Percentiles rank a stretch among this genome's conserved stretches.
phyloP scores from a whole-genome alignment of 2,888 invertebrate species.

The Phasia obesa region DNA sequence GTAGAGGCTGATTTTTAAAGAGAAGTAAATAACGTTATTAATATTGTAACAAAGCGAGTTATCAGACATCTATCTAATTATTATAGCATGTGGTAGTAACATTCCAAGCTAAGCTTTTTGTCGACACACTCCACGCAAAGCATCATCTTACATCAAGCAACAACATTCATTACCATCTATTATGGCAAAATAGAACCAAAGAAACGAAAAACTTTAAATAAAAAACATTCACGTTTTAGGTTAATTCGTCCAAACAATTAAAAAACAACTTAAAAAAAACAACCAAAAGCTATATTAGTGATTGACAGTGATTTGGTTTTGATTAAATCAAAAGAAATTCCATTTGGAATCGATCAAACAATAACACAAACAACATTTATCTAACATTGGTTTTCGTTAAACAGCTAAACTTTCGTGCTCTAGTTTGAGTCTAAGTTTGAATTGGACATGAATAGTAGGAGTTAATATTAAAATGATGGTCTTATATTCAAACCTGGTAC shows the following conservation, averaged over 20 bases:
- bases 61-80: constrained; percentile 41
- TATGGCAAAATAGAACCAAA: constrained; percentile 49
- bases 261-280: constrained; percentile 36
- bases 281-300: background rate
- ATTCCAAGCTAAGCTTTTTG: constrained; percentile 64
- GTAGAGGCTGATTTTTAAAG: constrained; percentile 78
- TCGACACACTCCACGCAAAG: constrained; percentile 73
- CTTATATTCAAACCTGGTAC: constrained; percentile 82
- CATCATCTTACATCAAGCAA: constrained; percentile 80
- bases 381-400: constrained; percentile 33
- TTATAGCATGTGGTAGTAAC: constrained; percentile 27
- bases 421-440: constrained; percentile 62
- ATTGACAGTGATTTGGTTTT: too few species aligned
- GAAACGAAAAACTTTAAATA: constrained; percentile 25
- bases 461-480: constrained; percentile 53
- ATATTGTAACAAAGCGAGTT: too few species aligned
- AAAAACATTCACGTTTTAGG: constrained; percentile 53
- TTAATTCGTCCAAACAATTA: constrained; percentile 9
- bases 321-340: constrained; percentile 15
- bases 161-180: constrained; percentile 80
- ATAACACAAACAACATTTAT: constrained; percentile 52
- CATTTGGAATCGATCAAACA: background rate
- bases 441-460: constrained; percentile 5
- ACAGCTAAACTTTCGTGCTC: constrained; percentile 60
- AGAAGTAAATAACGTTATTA: background rate